Base-by-base conservation (phyloP, 2,888 invertebrate species). In the Sinohyriopsis cumingii region DNA sequence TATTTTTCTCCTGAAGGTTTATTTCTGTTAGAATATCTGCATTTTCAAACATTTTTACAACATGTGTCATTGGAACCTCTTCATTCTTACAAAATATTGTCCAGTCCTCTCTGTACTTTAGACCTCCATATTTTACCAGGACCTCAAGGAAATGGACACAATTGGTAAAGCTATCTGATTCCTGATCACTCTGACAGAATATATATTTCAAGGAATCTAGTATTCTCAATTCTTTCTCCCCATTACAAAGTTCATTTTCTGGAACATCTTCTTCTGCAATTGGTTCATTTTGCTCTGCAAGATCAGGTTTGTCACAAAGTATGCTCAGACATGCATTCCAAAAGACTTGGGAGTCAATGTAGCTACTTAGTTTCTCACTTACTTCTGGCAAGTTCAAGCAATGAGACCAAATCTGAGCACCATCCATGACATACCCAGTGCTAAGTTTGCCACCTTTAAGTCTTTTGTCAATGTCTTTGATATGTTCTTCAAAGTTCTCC, bases 41-140 rank as follows among this genome's bases (percentile, higher is more conserved):
- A 7, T 45, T 59, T 19, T 61, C 45, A 33, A 76, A 68, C 20
- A 65, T 59, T 12, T n/a, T 60, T 4, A 59, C 22, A 19, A 72
- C 57, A 20, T 65, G 64, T 45, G 54, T 19, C 28, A 78, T 59
- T 20, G 56, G 56, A 24, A 33, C 53, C 18, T 70, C 66, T 7
- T 67, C 56, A 20, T 64, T 59, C 20, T 45, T 55, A 1, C 65
- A 45, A 7, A 74, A 57, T 25, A 70, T 68, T 19, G 9, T 60
- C 78, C 78, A 78, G 5, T 56, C 24, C 5, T 68, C 56, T 57
- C 60, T 63, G 62, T 76, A 78, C 20, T 63, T 28, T 1, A 57
- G 20, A 24, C 53, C 59, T 22, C 66, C 66, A 15, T 33, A 6
- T 1, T 9, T 1, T 22, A n/a, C 54, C 0, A 66, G 19, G 24